Conservation (phyloP, 2,888 invertebrate genomes). For the Beris morrisii region DNA sequence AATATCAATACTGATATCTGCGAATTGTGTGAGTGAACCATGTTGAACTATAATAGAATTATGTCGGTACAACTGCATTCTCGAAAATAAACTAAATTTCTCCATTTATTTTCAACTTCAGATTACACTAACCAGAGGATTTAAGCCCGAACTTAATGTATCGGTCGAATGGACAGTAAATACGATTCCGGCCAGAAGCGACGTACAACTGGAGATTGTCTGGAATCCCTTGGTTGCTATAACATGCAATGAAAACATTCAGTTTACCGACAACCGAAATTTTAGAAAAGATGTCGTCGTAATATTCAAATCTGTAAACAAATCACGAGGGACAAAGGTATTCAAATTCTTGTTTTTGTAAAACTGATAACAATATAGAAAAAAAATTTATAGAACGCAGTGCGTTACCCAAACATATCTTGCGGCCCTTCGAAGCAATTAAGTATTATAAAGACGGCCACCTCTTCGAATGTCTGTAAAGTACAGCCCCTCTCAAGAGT, state of each 20-base stretch:
- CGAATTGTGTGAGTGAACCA: no score
- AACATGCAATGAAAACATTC: constrained; percentile 64
- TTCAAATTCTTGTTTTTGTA: constrained; percentile 37
- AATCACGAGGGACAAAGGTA: constrained; percentile 32
- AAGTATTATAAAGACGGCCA: constrained; percentile 4
- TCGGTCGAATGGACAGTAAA: constrained; percentile 61
- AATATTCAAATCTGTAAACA: constrained; percentile 62
- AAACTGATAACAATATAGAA: no score
- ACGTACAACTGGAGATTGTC: constrained; percentile 60
- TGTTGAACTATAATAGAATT: no score
- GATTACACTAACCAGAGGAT: constrained; percentile 59
- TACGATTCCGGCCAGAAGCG: constrained; percentile 60
- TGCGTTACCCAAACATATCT: constrained; percentile 21
- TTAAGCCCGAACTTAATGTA: constrained; percentile 63
- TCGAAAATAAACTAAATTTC: no score
- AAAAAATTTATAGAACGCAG: constrained; percentile 28
- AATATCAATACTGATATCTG: no score
- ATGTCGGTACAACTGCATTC: no score
- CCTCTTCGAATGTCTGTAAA: background rate
- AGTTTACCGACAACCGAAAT: constrained; percentile 65
- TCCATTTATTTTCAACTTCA: constrained; percentile 44
- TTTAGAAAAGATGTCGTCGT: constrained; percentile 69
- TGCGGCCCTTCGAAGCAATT: constrained; percentile 4
- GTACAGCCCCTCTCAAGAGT: constrained; percentile 10
- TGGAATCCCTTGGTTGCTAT: constrained; percentile 67